Evolutionary conservation across 2,797 vertebrate species (phyloP).

Genomic region (Leptoclinus maculatus): DNA sequence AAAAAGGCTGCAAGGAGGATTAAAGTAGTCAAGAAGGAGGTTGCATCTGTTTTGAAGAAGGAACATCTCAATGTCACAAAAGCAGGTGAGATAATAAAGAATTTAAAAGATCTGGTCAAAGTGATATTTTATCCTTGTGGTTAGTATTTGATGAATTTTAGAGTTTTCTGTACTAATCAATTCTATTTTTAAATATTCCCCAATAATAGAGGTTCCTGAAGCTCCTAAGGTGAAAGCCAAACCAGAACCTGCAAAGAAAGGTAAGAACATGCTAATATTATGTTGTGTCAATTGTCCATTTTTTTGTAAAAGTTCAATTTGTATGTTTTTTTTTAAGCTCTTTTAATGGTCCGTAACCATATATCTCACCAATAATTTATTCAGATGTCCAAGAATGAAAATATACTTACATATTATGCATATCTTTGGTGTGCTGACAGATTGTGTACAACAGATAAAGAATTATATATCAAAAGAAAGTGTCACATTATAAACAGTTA

Average conservation of each 20-base stretch:
- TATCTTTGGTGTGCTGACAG: too few relatives aligned
- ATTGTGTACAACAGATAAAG: background rate
- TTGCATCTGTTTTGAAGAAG: constrained; percentile 41
- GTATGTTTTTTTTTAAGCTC: background rate
- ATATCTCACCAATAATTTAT: background rate
- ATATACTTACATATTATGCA: background rate
- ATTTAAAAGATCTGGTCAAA: background rate
- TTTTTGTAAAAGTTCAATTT: background rate
- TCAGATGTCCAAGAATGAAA: background rate
- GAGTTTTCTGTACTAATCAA: background rate
- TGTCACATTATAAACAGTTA: background rate
- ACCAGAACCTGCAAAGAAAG: constrained; percentile 54
- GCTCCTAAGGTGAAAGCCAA: constrained; percentile 47
- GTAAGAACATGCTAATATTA: constrained; percentile 25
- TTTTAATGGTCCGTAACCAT: background rate
- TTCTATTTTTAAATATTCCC: background rate
- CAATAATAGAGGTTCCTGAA: constrained; percentile 29
- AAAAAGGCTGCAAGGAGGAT: constrained; percentile 13
- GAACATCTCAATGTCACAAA: constrained; percentile 57
- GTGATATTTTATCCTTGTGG: background rate
- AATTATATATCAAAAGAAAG: background rate
- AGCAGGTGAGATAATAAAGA: constrained; percentile 24
- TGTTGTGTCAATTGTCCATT: background rate
- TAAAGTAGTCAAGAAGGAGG: background rate
- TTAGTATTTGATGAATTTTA: background rate